Base-by-base conservation (phyloP, 2,113 vertebrate species). In the Poeciliopsis prolifica region DNA sequence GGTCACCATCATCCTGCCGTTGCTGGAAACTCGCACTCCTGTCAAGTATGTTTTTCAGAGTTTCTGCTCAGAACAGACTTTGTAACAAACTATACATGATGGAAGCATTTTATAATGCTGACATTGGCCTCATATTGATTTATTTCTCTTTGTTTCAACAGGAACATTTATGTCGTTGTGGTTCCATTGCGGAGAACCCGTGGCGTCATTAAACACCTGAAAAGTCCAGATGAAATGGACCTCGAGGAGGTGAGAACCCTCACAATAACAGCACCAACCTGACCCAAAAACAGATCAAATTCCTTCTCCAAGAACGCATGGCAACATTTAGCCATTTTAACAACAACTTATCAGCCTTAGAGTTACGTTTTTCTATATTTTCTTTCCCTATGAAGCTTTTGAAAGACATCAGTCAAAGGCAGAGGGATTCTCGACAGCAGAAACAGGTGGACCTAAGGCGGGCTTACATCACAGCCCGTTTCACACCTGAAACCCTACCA, bases 211-310 rank as follows among this genome's bases (percentile, higher is more conserved):
- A 95, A 93, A 74, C 94, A 95, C 0, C 92, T 95, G 80, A 96
- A 96, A 80, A 98, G 95, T 85, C 98, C 98, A 0, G 98, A 99
- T 85, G 97, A 99, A 87, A 98, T 99, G 97, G 97, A 99, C 88
- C 93, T 99, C 78, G 97, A 99, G 87, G 97, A 99, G 96, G 98
- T 99, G 87, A 80, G 81, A 61, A 77, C 22, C 54, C 73, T 66
- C 70, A 70, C 79, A 69, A 72, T 80, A 60, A 76, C 77, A 74
- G 58, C 67, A 70, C 35, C 30, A 42, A 48, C 64, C 64, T 63
- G 77, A 79, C 80, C 73, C 42, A 42, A 74, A 70, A 73, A 64
- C 37, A 78, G 48, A 64, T 71, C 28, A 40, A 68, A 69, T 79
- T 12, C 51, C 35, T 61, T 61, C 15, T 62, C 81, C 31, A 4